These are phyloP conservation scores for Elachura formosa DNA, from an alignment of 2,113 vertebrate genomes.

Conservation along the genomic window DNA sequence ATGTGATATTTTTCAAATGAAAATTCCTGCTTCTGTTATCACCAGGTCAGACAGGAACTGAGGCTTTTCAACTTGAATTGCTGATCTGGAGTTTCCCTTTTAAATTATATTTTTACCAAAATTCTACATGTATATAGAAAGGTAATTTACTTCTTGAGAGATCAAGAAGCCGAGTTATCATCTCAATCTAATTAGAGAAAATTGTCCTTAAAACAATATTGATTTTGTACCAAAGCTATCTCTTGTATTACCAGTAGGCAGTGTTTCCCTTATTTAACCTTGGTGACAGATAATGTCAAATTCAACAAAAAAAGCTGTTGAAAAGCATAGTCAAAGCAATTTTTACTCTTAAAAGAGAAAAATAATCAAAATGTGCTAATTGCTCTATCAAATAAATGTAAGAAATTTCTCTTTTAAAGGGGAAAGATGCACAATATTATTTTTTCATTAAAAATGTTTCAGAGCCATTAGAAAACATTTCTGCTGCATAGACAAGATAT, in stretches of 20 bases:
- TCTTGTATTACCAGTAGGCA: constrained; percentile 45
- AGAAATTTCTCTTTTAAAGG: not conserved
- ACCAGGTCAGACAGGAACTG: not conserved
- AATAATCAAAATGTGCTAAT: not conserved
- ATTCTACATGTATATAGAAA: not conserved
- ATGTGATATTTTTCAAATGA: not conserved
- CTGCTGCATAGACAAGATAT: not conserved
- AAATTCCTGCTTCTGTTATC: not conserved
- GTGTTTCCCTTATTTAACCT: constrained; percentile 41
- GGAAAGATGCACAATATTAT: not conserved
- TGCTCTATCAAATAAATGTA: constrained; percentile 7
- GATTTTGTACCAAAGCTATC: constrained; percentile 69
- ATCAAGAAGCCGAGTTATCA: constrained; percentile 32
- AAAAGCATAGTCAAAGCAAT: not conserved
- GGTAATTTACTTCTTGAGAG: constrained; percentile 35
- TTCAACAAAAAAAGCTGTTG: not conserved
- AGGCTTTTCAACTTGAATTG: not conserved
- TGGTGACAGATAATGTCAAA: constrained; percentile 27
- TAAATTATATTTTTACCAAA: constrained; percentile 12
- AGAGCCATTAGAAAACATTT: not conserved
- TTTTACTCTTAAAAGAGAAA: not conserved
- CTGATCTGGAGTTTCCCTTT: not conserved
- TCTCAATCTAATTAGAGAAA: constrained; percentile 67
- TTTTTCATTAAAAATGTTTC: not conserved
- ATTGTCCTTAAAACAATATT: constrained; percentile 72